These are phyloP conservation scores for Leptopilina drosophilae DNA, from an alignment of 2,888 invertebrate genomes.

Conservation along the genomic window DNA sequence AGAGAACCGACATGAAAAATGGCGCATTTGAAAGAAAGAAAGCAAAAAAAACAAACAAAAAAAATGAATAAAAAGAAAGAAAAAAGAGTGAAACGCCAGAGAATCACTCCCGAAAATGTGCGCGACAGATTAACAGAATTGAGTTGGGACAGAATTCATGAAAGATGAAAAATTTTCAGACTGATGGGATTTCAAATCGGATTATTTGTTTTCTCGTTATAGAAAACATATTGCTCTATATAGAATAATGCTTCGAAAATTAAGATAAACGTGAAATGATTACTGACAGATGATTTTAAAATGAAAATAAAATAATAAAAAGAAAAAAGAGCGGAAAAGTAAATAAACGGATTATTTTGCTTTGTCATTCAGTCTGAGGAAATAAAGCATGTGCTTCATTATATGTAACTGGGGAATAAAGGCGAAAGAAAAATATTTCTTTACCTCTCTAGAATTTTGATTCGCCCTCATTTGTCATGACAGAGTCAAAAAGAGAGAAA, in stretches of 20 bases:
- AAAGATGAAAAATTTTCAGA: conserved; percentile 33
- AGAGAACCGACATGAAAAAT: conserved; percentile 38
- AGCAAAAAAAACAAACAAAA: neutral
- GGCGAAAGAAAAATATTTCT: conserved; percentile 27
- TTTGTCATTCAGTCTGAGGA: conserved; percentile 23
- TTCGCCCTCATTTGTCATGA: conserved; percentile 1
- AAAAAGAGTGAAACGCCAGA: neutral
- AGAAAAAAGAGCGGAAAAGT: neutral
- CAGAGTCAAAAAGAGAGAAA: too few species aligned
- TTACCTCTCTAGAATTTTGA: conserved; percentile 12
- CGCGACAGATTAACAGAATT: conserved; percentile 40
- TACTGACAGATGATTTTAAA: conserved; percentile 8
- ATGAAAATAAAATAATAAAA: neutral
- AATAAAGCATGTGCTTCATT: conserved; percentile 33
- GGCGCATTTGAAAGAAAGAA: conserved; percentile 25
- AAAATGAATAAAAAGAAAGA: too few species aligned
- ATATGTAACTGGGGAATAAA: neutral
- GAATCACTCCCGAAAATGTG: conserved; percentile 35
- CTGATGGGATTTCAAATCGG: conserved; percentile 18
- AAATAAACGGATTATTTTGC: conserved; percentile 8
- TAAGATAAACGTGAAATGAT: conserved; percentile 9
- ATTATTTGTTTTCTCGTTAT: conserved; percentile 2
- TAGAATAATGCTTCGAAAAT: conserved; percentile 5
- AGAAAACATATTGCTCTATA: conserved; percentile 2
- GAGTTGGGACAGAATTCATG: conserved; percentile 25